phyloP scores from a whole-genome alignment of 2,888 invertebrate genomes.

The Cyclophora albipunctata region DNA sequence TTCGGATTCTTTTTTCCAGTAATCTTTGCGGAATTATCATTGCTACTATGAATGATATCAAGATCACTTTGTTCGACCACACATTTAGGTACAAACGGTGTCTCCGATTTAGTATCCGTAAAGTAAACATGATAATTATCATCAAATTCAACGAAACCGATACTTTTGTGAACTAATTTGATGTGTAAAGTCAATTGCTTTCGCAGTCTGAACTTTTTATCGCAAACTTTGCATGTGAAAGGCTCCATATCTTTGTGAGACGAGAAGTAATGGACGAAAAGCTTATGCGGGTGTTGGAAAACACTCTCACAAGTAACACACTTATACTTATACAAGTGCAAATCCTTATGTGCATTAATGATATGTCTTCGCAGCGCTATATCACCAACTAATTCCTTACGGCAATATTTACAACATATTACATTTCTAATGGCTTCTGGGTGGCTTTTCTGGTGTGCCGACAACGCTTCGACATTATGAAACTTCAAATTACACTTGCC shows the following conservation, averaged over 20 bases:
- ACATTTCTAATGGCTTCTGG: slow-evolving; percentile 29
- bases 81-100: slow-evolving; percentile 33
- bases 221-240: slow-evolving; percentile 53
- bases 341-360: slow-evolving; percentile 32
- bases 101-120: slow-evolving; percentile 42
- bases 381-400: slow-evolving; percentile 41
- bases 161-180: slow-evolving; percentile 47
- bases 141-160: slow-evolving; percentile 57
- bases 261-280: slow-evolving; percentile 51
- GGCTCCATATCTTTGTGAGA: slow-evolving; percentile 49
- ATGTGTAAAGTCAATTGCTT: slow-evolving; percentile 58
- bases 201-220: slow-evolving; percentile 39
- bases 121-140: slow-evolving; percentile 55
- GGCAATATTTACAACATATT: slow-evolving; percentile 41
- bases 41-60: background rate
- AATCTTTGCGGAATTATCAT: background rate
- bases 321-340: slow-evolving; percentile 51
- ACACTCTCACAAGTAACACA: slow-evolving; percentile 41
- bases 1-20: slow-evolving; percentile 1
- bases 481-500: slow-evolving; percentile 33
- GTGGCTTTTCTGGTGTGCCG: slow-evolving; percentile 41
- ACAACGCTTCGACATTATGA: slow-evolving; percentile 29
- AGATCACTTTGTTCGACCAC: slow-evolving; percentile 10
- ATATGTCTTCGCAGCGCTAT: slow-evolving; percentile 43
- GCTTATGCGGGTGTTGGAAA: slow-evolving; percentile 51